Conservation (phyloP, 1,140 invertebrate species). For the Pseudomyrmex concolor region DNA sequence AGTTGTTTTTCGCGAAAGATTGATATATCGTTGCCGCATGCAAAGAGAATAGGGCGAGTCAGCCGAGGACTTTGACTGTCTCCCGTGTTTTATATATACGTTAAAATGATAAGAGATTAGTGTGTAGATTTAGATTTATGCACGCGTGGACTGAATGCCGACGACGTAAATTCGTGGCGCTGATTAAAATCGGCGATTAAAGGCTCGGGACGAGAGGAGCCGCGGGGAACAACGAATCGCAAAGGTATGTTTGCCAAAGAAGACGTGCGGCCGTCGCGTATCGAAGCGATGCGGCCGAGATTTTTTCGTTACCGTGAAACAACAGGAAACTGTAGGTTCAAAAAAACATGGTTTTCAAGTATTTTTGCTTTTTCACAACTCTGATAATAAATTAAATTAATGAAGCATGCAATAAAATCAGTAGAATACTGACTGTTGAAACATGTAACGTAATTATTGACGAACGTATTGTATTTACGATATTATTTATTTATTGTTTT, state of each 20-base stretch:
- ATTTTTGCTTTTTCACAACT: no score
- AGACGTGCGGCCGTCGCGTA: conserved; percentile 53
- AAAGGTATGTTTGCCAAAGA: conserved; percentile 79
- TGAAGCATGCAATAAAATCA: no score
- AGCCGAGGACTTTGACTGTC: conserved; percentile 7
- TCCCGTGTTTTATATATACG: not conserved
- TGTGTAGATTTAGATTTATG: conserved; percentile 39
- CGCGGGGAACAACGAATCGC: conserved; percentile 66
- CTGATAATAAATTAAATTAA: no score
- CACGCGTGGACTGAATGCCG: not conserved
- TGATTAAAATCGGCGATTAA: conserved; percentile 33
- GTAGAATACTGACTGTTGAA: no score
- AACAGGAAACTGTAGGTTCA: no score
- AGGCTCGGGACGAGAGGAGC: conserved; percentile 4
- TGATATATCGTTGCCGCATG: not conserved
- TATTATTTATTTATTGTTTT: not conserved
- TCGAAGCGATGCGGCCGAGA: conserved; percentile 50
- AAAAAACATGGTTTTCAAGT: no score
- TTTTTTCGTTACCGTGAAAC: conserved; percentile 12
- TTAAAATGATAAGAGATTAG: conserved; percentile 36
- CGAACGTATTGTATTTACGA: no score
- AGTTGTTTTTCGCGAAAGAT: not conserved
- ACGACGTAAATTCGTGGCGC: conserved; percentile 42
- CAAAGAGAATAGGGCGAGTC: conserved; percentile 18
- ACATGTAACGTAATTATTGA: no score